phyloP scores from a whole-genome alignment of 30 jellyfish, hydroid and myxozoan species.

The Haliclystus octoradiatus region DNA sequence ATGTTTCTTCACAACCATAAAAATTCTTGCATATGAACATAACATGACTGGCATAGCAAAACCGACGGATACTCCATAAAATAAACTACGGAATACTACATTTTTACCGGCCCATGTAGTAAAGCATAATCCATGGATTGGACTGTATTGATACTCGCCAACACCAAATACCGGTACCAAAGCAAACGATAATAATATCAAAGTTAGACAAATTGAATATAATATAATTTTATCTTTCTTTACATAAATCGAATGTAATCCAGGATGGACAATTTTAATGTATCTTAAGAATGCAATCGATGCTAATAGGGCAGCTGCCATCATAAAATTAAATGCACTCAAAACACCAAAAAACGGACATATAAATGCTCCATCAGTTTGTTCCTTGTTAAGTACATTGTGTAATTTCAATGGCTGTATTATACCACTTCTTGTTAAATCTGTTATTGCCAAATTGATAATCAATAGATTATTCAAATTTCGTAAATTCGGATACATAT shows the following conservation, averaged over 20 bases:
- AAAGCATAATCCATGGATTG: constrained; percentile 75
- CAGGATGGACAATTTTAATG: constrained; percentile 33
- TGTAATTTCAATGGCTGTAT: constrained; percentile 27
- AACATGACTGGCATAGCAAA: constrained; percentile 49
- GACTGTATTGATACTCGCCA: constrained; percentile 61
- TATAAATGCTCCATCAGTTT: constrained; percentile 10
- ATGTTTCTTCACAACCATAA: constrained; percentile 47
- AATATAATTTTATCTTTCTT: constrained; percentile 16
- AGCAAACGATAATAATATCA: constrained; percentile 29
- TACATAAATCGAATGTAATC: constrained; percentile 9
- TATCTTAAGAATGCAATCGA: constrained; percentile 66
- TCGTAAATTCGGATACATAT: constrained; percentile 27
- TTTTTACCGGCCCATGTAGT: constrained; percentile 52
- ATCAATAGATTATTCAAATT: constrained; percentile 54
- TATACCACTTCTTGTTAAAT: constrained; percentile 51
- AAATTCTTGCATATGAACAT: constrained; percentile 34
- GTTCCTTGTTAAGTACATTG: constrained; percentile 28
- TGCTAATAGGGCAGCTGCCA: constrained; percentile 47
- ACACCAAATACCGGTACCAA: constrained; percentile 64
- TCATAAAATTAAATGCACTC: constrained; percentile 46
- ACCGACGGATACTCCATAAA: constrained; percentile 49
- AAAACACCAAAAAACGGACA: constrained; percentile 54
- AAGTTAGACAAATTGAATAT: constrained; percentile 18
- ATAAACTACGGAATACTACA: constrained; percentile 52
- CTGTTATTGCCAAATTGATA: constrained; percentile 45